A percentile compares a stretch with the other conserved stretches of the same genome.
Conservation (phyloP, 2,888 invertebrate genomes). For the Clostera curtula region DNA sequence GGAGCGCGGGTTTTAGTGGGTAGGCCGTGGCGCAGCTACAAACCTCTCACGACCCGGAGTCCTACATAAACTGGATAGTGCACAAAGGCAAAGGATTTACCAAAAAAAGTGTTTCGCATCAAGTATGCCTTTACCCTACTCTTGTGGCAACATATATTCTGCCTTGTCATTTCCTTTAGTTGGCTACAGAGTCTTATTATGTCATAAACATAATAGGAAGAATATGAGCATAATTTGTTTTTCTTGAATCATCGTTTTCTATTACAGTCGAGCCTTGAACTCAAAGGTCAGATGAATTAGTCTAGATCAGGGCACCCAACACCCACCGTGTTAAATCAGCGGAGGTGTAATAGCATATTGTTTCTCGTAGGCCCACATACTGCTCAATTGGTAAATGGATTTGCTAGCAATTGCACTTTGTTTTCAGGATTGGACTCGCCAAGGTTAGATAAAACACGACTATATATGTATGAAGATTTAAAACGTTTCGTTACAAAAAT, state of each 20-base stretch:
- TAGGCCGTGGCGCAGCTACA: no score
- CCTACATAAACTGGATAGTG: no score
- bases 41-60: no score
- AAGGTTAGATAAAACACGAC: conserved; percentile 29
- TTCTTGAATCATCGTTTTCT: conserved; percentile 8
- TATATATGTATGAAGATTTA: conserved; percentile 28
- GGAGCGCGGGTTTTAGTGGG: no score
- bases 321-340: conserved; percentile 41
- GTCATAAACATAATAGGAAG: no score
- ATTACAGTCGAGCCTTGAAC: conserved; percentile 32
- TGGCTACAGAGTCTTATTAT: no score
- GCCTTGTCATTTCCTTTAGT: no score
- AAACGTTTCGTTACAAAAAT: conserved; percentile 35
- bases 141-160: no score
- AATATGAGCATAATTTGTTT: no score
- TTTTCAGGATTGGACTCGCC: conserved; percentile 28
- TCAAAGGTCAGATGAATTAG: conserved; percentile 52
- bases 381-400: conserved; percentile 33
- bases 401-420: conserved; percentile 26
- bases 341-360: conserved; percentile 54
- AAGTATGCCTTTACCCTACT: no score
- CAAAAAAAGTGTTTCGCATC: no score
- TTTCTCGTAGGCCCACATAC: conserved; percentile 39
- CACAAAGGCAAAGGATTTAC: no score
- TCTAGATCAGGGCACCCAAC: conserved; percentile 47